Evolutionary conservation across 1,140 invertebrate genomes (phyloP).

Genomic region (Dryas iulia): DNA sequence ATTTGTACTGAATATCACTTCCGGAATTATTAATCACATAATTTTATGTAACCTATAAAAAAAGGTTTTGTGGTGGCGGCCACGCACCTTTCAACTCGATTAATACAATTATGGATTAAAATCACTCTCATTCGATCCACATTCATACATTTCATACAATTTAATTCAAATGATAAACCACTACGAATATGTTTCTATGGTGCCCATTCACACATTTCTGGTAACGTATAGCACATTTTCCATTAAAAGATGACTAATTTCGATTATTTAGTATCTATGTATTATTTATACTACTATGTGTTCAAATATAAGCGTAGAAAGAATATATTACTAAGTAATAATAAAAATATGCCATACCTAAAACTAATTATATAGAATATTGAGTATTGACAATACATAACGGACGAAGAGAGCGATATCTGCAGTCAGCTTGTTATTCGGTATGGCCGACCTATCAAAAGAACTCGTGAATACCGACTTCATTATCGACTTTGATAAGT

Average conservation of each 20-base stretch:
- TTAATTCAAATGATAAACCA: background rate
- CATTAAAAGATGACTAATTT: background rate
- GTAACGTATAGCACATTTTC: background rate
- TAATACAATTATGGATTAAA: constrained; percentile 49
- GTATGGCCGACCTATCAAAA: constrained; percentile 39
- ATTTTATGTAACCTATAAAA: constrained; percentile 49
- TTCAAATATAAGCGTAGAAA: background rate
- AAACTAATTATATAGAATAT: constrained; percentile 15
- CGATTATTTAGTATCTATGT: background rate
- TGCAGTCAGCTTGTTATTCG: constrained; percentile 35
- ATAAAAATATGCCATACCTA: background rate
- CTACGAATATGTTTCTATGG: constrained; percentile 15
- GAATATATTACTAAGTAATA: background rate
- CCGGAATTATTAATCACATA: constrained; percentile 33
- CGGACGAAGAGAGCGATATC: constrained; percentile 30
- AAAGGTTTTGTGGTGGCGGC: constrained; percentile 69
- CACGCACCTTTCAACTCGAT: constrained; percentile 47
- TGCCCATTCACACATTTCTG: background rate
- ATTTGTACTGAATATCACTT: background rate
- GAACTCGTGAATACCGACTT: constrained; percentile 18
- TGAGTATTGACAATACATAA: constrained; percentile 30
- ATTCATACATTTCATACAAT: constrained; percentile 8
- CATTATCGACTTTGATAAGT: constrained; percentile 59
- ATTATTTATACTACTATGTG: background rate
- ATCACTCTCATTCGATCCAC: constrained; percentile 11